Evolutionary conservation across 2,888 invertebrate genomes (phyloP), one percentile per base, ranked within the genome.

Genomic region (Xestia rhomboidea): DNA sequence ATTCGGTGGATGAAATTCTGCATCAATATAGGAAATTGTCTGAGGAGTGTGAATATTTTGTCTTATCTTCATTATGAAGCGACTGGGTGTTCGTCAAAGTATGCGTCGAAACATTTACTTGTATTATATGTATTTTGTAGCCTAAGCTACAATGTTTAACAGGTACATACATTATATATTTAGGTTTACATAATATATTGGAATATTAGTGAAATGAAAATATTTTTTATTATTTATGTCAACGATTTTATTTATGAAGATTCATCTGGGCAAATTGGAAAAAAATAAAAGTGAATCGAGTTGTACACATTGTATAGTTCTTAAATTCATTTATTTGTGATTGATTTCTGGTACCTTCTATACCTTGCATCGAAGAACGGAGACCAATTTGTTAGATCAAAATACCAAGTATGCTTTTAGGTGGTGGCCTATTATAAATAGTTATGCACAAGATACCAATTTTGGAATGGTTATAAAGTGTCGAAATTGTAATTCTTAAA

Each of bases 361-460:
- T 89, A 89, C 91, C 91, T 92, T 91, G 90, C 91, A 89, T 87
- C 83, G 81, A 89, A 86, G 78, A 84, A 84, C 82, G 68, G 75
- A 83, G 79, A 90, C 86, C 81, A 86, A 87, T 82, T 75, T 74
- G 68, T 81, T 83, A 79, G 79, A 82, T 76, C 80, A 82, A 86
- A 83, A 85, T 86, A 80, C 76, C 80, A 77, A 86, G 82, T 87
- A 87, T 77, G 87, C 88, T 89, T 89, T 77, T 85, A 87, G 93
- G 93, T 94, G 93, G 91, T 90, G 94, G 95, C 92, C 92, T 94
- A 95, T 89, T 87, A 87, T 91, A 89, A 83, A 87, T 87, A 88
- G 85, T 88, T 87, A 90, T 93, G 94, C 94, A 94, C 94, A 93
- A 94, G 91, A 83, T 87, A 88, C 87, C 85, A 82, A 85, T 87